A percentile compares a stretch with the other conserved stretches of the same genome.
phyloP scores from a whole-genome alignment of 2,113 vertebrate genomes.

The Callaeas wilsoni region DNA sequence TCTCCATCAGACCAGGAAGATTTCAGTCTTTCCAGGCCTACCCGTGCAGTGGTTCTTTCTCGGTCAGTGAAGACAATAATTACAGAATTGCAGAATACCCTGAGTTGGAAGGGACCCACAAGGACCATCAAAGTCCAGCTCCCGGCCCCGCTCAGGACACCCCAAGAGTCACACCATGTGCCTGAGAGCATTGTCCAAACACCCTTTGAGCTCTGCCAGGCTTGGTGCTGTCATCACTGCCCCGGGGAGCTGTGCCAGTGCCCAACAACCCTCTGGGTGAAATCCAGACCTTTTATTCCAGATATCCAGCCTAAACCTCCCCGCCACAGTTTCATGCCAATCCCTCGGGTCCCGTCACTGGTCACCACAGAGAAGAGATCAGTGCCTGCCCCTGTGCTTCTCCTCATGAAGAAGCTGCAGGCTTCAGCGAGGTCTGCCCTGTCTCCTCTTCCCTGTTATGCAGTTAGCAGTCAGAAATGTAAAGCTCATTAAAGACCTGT shows the following conservation, averaged over 20 bases:
- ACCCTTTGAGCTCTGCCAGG: neutral
- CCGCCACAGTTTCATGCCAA: neutral
- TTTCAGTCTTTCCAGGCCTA: neutral
- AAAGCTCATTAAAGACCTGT: neutral
- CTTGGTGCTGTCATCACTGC: neutral
- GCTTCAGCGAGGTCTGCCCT: neutral
- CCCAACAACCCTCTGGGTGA: rapidly evolving
- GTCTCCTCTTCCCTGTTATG: neutral
- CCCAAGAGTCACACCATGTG: rapidly evolving
- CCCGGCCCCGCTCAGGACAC: neutral
- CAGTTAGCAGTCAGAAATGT: neutral
- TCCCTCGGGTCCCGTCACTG: neutral
- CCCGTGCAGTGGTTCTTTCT: neutral
- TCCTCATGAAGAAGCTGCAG: neutral
- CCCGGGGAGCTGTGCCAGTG: neutral
- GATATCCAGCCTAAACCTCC: rapidly evolving
- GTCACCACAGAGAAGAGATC: neutral
- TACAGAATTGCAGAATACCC: neutral
- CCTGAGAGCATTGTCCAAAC: rapidly evolving
- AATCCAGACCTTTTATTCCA: neutral
- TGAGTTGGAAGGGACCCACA: rapidly evolving
- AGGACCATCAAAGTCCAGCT: neutral
- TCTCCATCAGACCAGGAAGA: neutral
- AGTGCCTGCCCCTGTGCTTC: neutral
- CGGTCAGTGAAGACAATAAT: neutral